Evolutionary conservation across 1,140 invertebrate species (phyloP).

Genomic region (Conus ventricosus): DNA sequence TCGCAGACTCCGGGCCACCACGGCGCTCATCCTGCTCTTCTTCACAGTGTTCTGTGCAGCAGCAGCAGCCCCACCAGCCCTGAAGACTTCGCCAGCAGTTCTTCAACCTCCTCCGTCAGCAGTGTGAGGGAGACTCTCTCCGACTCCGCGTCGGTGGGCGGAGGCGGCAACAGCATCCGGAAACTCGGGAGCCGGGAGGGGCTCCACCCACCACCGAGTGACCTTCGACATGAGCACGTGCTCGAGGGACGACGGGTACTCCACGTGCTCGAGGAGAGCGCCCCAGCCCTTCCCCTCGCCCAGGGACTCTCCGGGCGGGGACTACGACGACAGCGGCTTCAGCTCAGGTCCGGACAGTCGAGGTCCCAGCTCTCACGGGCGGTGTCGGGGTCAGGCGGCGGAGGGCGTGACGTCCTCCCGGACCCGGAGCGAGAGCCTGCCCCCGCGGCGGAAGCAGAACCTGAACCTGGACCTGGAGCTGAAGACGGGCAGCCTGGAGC

Average conservation of each 20-base stretch:
- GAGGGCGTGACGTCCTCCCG: neutral
- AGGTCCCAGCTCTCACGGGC: neutral
- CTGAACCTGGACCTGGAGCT: neutral
- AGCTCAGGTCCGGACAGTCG: neutral
- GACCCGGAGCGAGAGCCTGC: neutral
- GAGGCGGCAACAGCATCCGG: neutral
- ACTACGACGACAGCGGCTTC: conserved; percentile 1
- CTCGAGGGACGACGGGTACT: neutral
- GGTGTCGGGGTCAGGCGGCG: too few relatives aligned
- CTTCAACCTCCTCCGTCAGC: conserved; percentile 25
- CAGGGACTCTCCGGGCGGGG: neutral
- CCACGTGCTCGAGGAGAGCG: conserved; percentile 1
- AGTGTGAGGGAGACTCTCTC: conserved; percentile 14
- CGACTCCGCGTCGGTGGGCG: neutral
- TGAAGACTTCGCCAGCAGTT: conserved; percentile 26
- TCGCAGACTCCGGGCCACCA: neutral
- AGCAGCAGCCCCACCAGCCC: conserved; percentile 2
- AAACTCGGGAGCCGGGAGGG: neutral
- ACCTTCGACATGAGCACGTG: conserved; percentile 27
- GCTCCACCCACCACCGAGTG: neutral
- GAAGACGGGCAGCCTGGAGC: neutral
- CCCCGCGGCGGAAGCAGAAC: neutral
- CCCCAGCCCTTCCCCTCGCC: neutral
- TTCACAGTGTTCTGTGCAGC: neutral
- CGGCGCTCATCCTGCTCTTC: too few relatives aligned